phyloP scores from a whole-genome alignment of 2,797 vertebrate species.

The Coregonus sp. region DNA sequence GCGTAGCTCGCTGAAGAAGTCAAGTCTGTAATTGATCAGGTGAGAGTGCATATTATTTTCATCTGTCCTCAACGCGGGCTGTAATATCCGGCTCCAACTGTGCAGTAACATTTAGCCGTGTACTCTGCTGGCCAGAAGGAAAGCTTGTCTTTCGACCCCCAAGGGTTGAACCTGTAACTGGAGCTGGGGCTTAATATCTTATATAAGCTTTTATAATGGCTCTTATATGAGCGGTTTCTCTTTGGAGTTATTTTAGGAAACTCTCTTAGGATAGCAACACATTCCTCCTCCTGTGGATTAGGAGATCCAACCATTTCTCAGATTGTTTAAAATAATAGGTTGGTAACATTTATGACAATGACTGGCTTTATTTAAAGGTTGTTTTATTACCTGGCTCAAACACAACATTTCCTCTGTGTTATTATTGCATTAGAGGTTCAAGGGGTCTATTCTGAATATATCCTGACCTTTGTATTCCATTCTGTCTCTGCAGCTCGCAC shows the following conservation, averaged over 20 bases:
- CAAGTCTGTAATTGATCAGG: not conserved
- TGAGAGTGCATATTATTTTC: not conserved
- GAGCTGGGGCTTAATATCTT: too few relatives aligned
- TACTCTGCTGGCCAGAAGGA: not conserved
- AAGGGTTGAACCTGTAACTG: not conserved
- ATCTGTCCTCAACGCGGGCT: not conserved
- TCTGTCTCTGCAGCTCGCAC: constrained; percentile 73
- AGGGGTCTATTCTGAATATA: not conserved
- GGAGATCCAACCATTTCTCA: not conserved
- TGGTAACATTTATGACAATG: not conserved
- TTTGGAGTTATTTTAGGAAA: constrained; percentile 1
- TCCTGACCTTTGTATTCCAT: constrained; percentile 6
- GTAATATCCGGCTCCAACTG: not conserved
- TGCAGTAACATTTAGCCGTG: constrained; percentile 9
- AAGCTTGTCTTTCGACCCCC: not conserved
- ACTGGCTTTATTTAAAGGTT: not conserved
- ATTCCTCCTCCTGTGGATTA: not conserved
- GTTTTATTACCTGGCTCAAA: not conserved
- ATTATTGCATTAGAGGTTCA: not conserved
- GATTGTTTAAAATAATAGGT: not conserved
- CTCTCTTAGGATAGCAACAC: not conserved
- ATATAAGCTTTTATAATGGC: not conserved
- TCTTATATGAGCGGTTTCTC: not conserved
- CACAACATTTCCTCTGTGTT: not conserved
- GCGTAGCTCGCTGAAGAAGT: not conserved